These are phyloP conservation scores for Protosalanx chinensis DNA, from an alignment of 2,797 vertebrate species.

Conservation along the genomic window DNA sequence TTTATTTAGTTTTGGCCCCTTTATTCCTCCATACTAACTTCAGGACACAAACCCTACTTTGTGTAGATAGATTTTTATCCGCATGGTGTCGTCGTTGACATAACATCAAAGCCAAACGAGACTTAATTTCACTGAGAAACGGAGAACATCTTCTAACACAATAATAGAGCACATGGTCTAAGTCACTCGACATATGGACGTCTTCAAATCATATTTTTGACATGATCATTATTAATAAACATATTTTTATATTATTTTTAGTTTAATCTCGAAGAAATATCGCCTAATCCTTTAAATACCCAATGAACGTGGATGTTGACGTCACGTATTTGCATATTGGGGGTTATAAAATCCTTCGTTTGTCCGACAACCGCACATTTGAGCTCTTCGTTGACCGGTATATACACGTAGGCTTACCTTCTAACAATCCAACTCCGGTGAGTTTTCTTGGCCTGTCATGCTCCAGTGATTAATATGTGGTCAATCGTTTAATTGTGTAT, in stretches of 20 bases:
- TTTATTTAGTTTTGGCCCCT: no score
- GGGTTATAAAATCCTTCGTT: constrained; percentile 52
- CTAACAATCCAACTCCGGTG: constrained; percentile 32
- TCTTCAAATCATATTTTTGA: no score
- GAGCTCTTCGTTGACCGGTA: neutral
- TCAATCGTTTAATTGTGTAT: neutral
- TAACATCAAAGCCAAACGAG: neutral
- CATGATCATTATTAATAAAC: no score
- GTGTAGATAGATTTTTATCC: constrained; percentile 28
- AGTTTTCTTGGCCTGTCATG: constrained; percentile 23
- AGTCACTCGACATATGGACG: no score
- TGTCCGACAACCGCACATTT: neutral
- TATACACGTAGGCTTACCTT: fast-evolving
- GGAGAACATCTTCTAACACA: no score
- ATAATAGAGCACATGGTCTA: no score
- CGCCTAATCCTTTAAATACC: neutral
- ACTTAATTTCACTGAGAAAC: no score
- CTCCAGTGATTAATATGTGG: neutral
- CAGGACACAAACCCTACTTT: no score
- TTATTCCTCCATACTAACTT: no score
- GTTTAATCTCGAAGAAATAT: neutral
- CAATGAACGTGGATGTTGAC: neutral
- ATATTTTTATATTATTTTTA: no score
- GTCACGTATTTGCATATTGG: constrained; percentile 64
- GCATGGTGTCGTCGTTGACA: constrained; percentile 45